Conservation (phyloP, 2,113 vertebrate genomes). For the Mus pahari region DNA sequence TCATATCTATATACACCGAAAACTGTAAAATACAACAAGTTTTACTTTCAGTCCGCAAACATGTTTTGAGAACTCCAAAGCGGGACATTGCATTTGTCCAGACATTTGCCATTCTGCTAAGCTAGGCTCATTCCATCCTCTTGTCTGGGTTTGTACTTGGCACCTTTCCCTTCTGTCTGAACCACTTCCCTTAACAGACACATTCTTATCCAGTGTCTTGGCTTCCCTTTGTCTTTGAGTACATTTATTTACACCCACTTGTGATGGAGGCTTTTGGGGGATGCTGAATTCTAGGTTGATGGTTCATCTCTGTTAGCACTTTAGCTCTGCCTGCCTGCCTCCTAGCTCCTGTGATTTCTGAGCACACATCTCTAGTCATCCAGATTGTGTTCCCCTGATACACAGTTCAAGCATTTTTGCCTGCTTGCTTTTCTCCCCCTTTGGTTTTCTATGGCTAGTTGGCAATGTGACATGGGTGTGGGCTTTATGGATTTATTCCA, state of each 20-base stretch:
- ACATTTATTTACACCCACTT: not conserved
- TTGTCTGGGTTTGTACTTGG: not conserved
- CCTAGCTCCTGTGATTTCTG: not conserved
- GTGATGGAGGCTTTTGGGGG: not conserved
- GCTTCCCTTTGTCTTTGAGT: not conserved
- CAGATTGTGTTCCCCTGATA: not conserved
- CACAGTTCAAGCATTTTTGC: not conserved
- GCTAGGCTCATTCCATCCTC: not conserved
- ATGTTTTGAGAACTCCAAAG: not conserved
- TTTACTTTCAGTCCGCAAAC: not conserved
- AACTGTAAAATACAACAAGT: not conserved
- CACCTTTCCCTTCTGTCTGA: not conserved
- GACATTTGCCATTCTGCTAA: not conserved
- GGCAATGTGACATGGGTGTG: not conserved
- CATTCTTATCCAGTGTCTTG: not conserved
- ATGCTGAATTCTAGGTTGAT: not conserved
- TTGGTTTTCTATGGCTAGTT: not conserved
- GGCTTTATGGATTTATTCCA: not conserved
- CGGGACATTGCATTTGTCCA: not conserved
- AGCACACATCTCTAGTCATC: not conserved
- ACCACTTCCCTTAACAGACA: not conserved
- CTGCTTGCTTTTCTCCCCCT: not conserved
- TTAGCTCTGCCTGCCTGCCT: not conserved
- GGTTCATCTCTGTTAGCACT: not conserved
- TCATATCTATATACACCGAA: not conserved